These are phyloP conservation scores for Meteorus sp. DNA, from an alignment of 1,140 invertebrate genomes.

Conservation along the genomic window DNA sequence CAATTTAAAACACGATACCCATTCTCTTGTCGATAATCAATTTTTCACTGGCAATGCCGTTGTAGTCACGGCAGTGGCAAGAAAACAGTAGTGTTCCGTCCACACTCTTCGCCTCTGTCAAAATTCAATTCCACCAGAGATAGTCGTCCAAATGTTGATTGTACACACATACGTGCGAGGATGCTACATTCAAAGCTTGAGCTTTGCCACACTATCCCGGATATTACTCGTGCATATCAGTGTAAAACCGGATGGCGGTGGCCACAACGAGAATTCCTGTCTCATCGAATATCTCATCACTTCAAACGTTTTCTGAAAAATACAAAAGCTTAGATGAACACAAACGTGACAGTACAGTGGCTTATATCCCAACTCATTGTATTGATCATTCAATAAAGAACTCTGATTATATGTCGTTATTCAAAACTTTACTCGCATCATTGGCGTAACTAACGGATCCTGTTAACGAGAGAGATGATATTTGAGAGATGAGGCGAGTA, in stretches of 20 bases:
- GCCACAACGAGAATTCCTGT: conserved; percentile 46
- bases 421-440: conserved; percentile 53
- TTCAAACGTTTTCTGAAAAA: conserved; percentile 30
- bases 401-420: too few relatives aligned
- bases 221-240: conserved; percentile 21
- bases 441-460: too few relatives aligned
- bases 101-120: background rate
- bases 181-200: conserved; percentile 28
- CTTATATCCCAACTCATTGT: background rate
- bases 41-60: conserved; percentile 12
- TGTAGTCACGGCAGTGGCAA: conserved; percentile 13
- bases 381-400: background rate
- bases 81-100: background rate
- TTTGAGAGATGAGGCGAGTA: too few relatives aligned
- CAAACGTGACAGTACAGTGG: conserved; percentile 17
- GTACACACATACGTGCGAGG: conserved; percentile 18
- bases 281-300: conserved; percentile 46
- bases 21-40: conserved; percentile 18
- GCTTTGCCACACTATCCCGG: conserved; percentile 35
- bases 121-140: background rate
- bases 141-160: too few relatives aligned
- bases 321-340: conserved; percentile 26
- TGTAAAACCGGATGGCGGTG: conserved; percentile 47
- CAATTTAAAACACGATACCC: conserved; percentile 1
- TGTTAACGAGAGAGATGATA: too few relatives aligned